phyloP scores from a whole-genome alignment of 1,140 invertebrate genomes.

The Platyscapa corneri region DNA sequence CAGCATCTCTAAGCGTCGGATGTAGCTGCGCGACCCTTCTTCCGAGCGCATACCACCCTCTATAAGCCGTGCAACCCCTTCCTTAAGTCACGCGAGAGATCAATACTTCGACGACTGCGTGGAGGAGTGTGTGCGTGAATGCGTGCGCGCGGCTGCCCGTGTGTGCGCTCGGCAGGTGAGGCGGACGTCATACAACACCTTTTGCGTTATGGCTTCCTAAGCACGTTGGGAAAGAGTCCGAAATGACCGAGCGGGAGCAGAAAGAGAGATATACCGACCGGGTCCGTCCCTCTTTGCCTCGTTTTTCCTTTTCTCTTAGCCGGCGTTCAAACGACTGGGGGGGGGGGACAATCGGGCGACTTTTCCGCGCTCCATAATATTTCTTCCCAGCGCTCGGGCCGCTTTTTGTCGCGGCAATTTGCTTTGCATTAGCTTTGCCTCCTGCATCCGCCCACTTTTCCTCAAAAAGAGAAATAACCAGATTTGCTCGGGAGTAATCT shows the following conservation, averaged over 20 bases:
- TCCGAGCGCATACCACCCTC: neutral
- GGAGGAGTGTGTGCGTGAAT: neutral
- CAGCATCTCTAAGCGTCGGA: conserved; percentile 24
- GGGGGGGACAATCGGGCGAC: neutral
- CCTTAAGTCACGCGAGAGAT: conserved; percentile 18
- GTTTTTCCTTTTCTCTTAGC: neutral
- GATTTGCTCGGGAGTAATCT: neutral
- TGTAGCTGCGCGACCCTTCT: conserved; percentile 17
- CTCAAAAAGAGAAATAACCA: neutral
- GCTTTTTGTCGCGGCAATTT: neutral
- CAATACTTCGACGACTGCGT: conserved; percentile 45
- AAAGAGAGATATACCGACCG: neutral
- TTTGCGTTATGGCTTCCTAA: conserved; percentile 46
- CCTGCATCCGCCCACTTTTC: neutral
- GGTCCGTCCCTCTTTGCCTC: neutral
- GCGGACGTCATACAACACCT: conserved; percentile 46
- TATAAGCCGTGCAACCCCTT: neutral
- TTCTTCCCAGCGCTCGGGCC: neutral
- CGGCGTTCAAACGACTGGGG: neutral
- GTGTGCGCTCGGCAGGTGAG: conserved; percentile 11
- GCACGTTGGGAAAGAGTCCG: neutral
- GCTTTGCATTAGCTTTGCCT: neutral
- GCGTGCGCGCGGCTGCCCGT: neutral
- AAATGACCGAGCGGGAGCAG: neutral
- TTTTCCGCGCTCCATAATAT: neutral